phyloP scores from a whole-genome alignment of 2,797 vertebrate species.

The Galago senegalensis region DNA sequence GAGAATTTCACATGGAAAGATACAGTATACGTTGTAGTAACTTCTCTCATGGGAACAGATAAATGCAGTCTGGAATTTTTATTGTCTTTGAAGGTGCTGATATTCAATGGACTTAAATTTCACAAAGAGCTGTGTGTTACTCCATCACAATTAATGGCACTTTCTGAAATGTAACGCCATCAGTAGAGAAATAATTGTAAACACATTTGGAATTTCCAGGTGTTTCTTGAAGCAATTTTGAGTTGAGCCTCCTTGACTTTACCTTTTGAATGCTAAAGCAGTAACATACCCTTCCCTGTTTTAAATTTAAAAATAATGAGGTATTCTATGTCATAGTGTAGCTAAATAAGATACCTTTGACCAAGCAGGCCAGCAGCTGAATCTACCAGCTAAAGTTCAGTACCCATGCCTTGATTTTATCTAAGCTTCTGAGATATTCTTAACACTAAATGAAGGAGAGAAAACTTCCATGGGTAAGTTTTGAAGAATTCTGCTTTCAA shows the following conservation, averaged over 20 bases:
- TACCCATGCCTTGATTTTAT: not conserved
- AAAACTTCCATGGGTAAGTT: not conserved
- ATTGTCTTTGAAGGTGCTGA: constrained; percentile 92
- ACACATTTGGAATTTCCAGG: constrained; percentile 63
- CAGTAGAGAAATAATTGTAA: constrained; percentile 73
- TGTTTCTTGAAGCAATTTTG: constrained; percentile 80
- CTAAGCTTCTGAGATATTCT: not conserved
- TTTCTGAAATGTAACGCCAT: constrained; percentile 85
- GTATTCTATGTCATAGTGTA: not conserved
- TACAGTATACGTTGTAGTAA: constrained; percentile 89
- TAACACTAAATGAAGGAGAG: not conserved
- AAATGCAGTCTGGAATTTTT: constrained; percentile 89
- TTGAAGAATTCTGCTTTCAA: constrained; percentile 38
- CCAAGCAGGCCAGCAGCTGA: not conserved
- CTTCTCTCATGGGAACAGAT: constrained; percentile 90
- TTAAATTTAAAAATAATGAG: constrained; percentile 57
- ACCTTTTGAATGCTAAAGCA: constrained; percentile 63
- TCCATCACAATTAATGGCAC: constrained; percentile 90
- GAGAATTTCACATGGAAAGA: constrained; percentile 92
- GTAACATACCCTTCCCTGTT: not conserved
- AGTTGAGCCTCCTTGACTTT: constrained; percentile 56
- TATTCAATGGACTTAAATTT: constrained; percentile 88
- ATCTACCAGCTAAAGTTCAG: not conserved
- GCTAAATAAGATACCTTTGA: not conserved
- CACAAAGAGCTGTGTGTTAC: constrained; percentile 88